These are phyloP conservation scores for Congeria kusceri DNA, from an alignment of 2,888 invertebrate species.

Conservation along the genomic window DNA sequence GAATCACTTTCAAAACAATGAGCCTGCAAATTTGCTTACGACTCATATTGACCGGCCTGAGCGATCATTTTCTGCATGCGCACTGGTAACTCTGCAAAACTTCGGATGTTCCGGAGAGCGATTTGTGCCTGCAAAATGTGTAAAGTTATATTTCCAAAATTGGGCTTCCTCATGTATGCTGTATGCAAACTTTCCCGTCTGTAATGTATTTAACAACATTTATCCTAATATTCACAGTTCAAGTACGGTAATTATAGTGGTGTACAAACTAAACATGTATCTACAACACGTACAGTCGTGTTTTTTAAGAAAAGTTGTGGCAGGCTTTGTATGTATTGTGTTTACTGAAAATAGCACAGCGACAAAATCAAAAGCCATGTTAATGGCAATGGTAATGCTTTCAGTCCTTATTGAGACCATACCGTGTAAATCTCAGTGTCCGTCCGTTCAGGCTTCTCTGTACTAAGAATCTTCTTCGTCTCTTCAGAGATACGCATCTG, in stretches of 20 bases:
- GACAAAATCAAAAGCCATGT: too few species aligned
- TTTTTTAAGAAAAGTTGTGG: too few species aligned
- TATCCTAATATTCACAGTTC: not conserved
- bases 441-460: conserved; percentile 60
- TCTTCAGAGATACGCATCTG: conserved; percentile 75
- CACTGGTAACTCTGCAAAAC: conserved; percentile 68
- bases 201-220: not conserved
- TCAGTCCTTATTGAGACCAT: conserved; percentile 13
- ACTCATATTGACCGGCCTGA: conserved; percentile 67
- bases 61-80: conserved; percentile 72
- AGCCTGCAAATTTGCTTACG: conserved; percentile 65
- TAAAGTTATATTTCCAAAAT: not conserved
- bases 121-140: conserved; percentile 62
- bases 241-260: too few species aligned
- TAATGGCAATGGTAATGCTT: too few species aligned
- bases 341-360: too few species aligned
- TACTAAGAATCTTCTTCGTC: conserved; percentile 67
- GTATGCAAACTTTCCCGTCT: not conserved
- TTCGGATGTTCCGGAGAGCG: conserved; percentile 67
- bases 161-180: not conserved
- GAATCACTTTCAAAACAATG: too few species aligned
- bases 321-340: too few species aligned
- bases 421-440: conserved; percentile 72
- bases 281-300: too few species aligned
- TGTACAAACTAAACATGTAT: too few species aligned